A percentile compares a stretch with the other conserved stretches of the same genome.
These are phyloP conservation scores for Fregata magnificens DNA, from an alignment of 2,113 vertebrate genomes.

Conservation along the genomic window DNA sequence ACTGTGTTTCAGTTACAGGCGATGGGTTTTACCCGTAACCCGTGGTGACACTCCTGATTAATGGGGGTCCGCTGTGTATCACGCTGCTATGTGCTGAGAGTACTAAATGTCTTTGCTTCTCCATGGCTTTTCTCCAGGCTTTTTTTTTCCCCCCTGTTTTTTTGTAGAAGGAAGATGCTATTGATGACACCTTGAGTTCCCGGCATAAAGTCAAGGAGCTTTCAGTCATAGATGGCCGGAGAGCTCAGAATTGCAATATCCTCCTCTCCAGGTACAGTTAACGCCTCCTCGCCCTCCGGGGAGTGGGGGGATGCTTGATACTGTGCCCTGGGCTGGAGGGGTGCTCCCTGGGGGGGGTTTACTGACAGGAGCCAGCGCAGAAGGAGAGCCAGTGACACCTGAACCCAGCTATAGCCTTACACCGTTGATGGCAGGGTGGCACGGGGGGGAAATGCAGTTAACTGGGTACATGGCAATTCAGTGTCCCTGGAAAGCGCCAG, in stretches of 20 bases:
- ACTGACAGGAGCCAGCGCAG: background rate
- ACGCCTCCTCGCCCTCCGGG: background rate
- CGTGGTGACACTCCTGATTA: background rate
- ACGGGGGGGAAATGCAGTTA: background rate
- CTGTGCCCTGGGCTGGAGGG: background rate
- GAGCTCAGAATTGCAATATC: slow-evolving; percentile 99
- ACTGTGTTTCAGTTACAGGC: slow-evolving; percentile 30
- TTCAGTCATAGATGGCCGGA: slow-evolving; percentile 94
- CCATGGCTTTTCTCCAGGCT: slow-evolving; percentile 44
- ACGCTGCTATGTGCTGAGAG: slow-evolving; percentile 6
- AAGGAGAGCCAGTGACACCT: background rate
- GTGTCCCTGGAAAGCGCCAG: background rate
- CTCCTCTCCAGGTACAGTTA: slow-evolving; percentile 90
- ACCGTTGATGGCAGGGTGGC: accelerated
- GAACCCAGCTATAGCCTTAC: slow-evolving; percentile 31
- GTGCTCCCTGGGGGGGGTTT: background rate
- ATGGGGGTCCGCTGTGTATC: background rate
- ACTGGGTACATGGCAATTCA: accelerated
- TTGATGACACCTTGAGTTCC: slow-evolving; percentile 87
- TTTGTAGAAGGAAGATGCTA: slow-evolving; percentile 91
- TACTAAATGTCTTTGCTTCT: slow-evolving; percentile 36
- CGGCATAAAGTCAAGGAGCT: slow-evolving; percentile 95
- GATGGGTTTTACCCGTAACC: background rate
- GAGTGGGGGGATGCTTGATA: background rate
- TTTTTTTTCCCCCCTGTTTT: background rate